These are phyloP conservation scores for Corynorhinus townsendii DNA, from an alignment of 2,113 vertebrate genomes.

Conservation along the genomic window DNA sequence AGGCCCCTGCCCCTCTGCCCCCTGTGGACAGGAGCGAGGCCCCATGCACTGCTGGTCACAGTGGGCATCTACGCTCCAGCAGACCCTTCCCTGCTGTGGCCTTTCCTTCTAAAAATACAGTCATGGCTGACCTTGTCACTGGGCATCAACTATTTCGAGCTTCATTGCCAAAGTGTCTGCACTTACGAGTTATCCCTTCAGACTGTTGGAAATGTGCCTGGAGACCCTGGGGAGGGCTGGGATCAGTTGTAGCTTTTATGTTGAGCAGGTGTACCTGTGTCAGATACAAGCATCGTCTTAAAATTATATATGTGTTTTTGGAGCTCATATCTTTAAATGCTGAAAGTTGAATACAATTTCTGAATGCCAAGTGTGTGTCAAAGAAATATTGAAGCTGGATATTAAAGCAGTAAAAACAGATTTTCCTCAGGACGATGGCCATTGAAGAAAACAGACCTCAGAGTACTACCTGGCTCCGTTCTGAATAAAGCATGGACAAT, in stretches of 20 bases:
- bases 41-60: background rate
- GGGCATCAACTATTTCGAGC: background rate
- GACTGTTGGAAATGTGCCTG: background rate
- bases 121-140: background rate
- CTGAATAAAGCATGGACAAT: background rate
- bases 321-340: background rate
- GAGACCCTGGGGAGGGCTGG: background rate
- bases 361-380: background rate
- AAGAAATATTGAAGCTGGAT: background rate
- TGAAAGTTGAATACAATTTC: background rate
- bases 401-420: background rate
- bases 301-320: background rate
- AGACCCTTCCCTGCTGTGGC: rapidly evolving
- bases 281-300: background rate
- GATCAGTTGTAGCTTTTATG: background rate
- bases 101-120: background rate
- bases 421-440: background rate
- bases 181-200: background rate
- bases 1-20: background rate
- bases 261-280: background rate
- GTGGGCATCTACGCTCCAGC: background rate
- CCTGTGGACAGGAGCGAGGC: background rate
- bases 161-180: background rate
- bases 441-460: background rate
- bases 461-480: background rate